Base-by-base conservation (phyloP, 2,113 vertebrate genomes). In the Xenopus borealis region DNA sequence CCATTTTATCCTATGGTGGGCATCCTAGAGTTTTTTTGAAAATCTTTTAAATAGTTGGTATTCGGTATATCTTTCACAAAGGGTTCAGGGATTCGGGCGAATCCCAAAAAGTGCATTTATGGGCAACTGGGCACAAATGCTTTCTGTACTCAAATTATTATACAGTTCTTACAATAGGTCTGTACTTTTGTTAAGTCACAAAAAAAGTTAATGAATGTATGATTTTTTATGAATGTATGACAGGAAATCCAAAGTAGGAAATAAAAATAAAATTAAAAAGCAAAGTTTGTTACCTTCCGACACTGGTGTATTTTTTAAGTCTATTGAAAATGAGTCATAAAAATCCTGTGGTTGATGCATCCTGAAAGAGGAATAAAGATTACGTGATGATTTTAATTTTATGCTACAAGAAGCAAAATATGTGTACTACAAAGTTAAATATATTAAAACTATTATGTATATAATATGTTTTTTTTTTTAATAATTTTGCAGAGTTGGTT, bases 321-420 rank as follows among this genome's bases (percentile, higher is more conserved):
- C 85, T 63, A 85, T 88, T 84, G 9, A 0, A 79, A 66, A 80
- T 93, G 92, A 93, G 81, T 93, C 91, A 93, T 85, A 63, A 14
- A 85, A 90, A 88, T 89, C 86, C 83, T 93, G 90, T 89, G 92
- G 91, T 91, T 91, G 91, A 83, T 86, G 69, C 89, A 90, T 92
- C 89, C 91, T 90, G 89, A 88, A 82, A 78, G 71, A 79, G 85
- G 84, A 87, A 85, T 78, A 80, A 67, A 59, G 12, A 78, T 84
- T 81, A 78, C 83, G 79, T 83, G 72, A 82, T 83, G 85, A 85
- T 80, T 80, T 80, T 79, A 80, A 83, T 78, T 78, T 79, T 71
- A 80, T 85, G 82, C 74, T 85, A 69, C 69, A 62, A 81, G 70
- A 66, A 70, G 72, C 68, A 78, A 63, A 78, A 78, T 57, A 78